Evolutionary conservation across 2,888 invertebrate genomes (phyloP).

Genomic region (Archaeoteleia sp.): DNA sequence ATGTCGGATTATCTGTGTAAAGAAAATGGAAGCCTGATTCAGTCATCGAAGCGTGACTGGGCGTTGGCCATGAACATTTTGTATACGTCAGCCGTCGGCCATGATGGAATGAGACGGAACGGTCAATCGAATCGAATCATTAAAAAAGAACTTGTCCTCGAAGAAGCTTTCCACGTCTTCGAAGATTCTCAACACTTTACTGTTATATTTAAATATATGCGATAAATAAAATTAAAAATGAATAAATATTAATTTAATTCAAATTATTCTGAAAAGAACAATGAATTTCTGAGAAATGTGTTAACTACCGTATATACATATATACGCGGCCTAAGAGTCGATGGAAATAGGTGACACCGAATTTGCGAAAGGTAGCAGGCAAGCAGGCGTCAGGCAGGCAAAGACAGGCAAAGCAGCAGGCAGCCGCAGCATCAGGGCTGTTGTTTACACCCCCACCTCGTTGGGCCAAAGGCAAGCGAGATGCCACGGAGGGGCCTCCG

Average conservation of each 20-base stretch:
- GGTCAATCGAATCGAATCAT: conserved; percentile 23
- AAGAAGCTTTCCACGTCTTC: conserved; percentile 10
- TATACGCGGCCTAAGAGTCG: too few species aligned
- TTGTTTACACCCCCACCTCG: conserved; percentile 74
- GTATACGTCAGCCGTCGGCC: conserved; percentile 60
- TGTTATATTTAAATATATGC: too few species aligned
- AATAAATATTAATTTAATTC: too few species aligned
- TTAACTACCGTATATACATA: too few species aligned
- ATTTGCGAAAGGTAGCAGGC: too few species aligned
- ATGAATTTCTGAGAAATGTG: too few species aligned
- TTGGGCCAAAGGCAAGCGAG: conserved; percentile 66
- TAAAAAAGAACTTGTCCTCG: conserved; percentile 5
- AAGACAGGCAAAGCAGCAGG: background rate
- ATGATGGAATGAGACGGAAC: conserved; percentile 56
- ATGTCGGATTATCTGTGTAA: background rate
- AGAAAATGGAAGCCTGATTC: conserved; percentile 24
- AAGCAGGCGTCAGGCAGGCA: background rate
- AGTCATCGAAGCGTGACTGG: conserved; percentile 37
- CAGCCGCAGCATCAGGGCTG: conserved; percentile 61
- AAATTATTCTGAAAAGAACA: too few species aligned
- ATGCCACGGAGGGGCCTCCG: conserved; percentile 72
- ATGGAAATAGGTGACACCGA: too few species aligned
- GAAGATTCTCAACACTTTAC: too few species aligned
- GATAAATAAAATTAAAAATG: too few species aligned
- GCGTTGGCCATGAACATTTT: conserved; percentile 48